Evolutionary conservation across 2,888 invertebrate species (phyloP).

Genomic region (Dryococelus australis): DNA sequence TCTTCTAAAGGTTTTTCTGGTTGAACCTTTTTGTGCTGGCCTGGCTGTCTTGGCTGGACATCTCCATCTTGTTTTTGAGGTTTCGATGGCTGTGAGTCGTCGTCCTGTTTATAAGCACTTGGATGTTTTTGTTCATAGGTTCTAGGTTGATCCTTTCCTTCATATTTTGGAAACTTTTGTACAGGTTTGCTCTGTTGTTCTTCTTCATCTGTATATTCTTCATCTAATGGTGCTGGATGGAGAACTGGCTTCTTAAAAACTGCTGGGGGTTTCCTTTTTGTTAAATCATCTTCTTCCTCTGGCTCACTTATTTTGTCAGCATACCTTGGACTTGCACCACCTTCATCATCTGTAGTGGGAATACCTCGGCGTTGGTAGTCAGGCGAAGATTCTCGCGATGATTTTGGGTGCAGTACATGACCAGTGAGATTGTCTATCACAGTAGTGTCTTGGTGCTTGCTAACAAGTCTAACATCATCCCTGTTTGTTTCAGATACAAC

Average conservation of each 20-base stretch:
- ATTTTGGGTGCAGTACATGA: constrained; percentile 61
- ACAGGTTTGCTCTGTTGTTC: constrained; percentile 29
- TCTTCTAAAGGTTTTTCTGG: constrained; percentile 33
- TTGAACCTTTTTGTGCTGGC: not conserved
- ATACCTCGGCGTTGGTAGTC: constrained; percentile 71
- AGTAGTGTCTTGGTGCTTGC: not conserved
- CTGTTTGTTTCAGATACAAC: constrained; percentile 37
- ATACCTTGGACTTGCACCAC: constrained; percentile 68
- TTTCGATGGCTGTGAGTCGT: not conserved
- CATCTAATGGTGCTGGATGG: constrained; percentile 41
- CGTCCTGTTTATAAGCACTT: not conserved
- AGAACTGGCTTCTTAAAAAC: constrained; percentile 41
- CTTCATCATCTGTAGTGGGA: constrained; percentile 65
- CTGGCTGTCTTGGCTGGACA: not conserved
- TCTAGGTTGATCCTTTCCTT: not conserved
- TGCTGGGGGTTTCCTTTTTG: constrained; percentile 28
- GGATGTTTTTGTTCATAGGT: constrained; percentile 12
- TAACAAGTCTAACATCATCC: constrained; percentile 30
- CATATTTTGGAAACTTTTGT: not conserved
- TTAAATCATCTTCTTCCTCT: constrained; percentile 63
- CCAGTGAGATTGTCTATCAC: not conserved
- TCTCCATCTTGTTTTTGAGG: not conserved
- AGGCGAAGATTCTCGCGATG: constrained; percentile 78
- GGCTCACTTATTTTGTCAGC: constrained; percentile 80
- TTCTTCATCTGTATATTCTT: constrained; percentile 35